These are phyloP conservation scores for Gastracanthus pulcherrimus DNA, from an alignment of 2,888 invertebrate genomes.

Conservation along the genomic window DNA sequence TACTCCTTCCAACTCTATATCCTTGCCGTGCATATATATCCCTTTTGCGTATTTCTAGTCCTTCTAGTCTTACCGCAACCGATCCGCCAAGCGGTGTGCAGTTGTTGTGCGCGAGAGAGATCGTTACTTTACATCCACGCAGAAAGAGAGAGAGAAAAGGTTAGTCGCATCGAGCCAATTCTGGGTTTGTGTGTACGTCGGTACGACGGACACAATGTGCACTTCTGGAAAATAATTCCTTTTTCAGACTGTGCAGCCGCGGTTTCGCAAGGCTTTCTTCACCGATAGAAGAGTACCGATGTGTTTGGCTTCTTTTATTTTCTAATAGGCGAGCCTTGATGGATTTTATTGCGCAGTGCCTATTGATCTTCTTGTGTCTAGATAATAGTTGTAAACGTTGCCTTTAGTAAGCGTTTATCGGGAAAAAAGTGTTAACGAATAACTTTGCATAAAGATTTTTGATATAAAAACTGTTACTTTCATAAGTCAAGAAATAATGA, in stretches of 20 bases:
- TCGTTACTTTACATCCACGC: constrained; percentile 25
- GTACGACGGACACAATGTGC: constrained; percentile 2
- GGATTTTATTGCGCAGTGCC: constrained; percentile 16
- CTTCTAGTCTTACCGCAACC: not conserved
- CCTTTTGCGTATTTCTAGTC: too few species aligned
- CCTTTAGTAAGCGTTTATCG: too few species aligned
- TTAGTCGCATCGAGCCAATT: constrained; percentile 48
- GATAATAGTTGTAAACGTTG: too few species aligned
- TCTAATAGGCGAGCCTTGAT: constrained; percentile 1
- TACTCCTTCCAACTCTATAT: too few species aligned
- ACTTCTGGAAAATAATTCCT: constrained; percentile 45
- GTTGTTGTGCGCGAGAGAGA: not conserved
- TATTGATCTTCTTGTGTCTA: not conserved
- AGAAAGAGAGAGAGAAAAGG: constrained; percentile 22
- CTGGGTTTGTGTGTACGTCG: constrained; percentile 1
- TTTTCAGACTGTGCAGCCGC: constrained; percentile 26
- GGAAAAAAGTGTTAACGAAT: not conserved
- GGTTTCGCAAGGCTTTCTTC: constrained; percentile 18
- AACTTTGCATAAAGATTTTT: too few species aligned
- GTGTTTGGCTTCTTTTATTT: constrained; percentile 2
- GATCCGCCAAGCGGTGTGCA: not conserved
- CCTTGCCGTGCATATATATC: too few species aligned
- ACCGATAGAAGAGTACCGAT: not conserved
- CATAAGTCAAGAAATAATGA: too few species aligned
- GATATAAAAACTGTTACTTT: too few species aligned